These are phyloP conservation scores for Scyliorhinus canicula DNA, from an alignment of 2,797 vertebrate species.

Conservation along the genomic window DNA sequence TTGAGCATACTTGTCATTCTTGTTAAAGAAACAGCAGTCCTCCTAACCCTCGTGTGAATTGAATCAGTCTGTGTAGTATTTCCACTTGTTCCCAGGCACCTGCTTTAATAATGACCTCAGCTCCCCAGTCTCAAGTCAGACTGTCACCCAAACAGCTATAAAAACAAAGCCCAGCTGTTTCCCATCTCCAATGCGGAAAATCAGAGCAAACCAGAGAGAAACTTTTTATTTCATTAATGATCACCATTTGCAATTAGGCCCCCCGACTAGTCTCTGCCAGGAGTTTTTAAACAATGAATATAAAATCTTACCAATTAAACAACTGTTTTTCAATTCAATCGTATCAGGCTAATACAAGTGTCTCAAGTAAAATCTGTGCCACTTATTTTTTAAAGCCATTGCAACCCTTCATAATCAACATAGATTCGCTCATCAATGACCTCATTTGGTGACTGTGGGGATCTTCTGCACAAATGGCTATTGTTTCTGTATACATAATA, in stretches of 20 bases:
- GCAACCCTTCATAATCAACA: background rate
- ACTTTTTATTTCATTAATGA: conserved; percentile 45
- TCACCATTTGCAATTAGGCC: background rate
- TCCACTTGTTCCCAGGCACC: conserved; percentile 58
- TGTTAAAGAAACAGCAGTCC: conserved; percentile 37
- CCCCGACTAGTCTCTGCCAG: background rate
- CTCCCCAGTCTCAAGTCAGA: conserved; percentile 57
- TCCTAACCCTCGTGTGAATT: conserved; percentile 38
- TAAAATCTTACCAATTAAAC: background rate
- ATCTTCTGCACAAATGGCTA: background rate
- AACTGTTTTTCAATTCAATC: background rate
- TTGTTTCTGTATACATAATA: too few relatives aligned
- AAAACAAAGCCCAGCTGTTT: conserved; percentile 70
- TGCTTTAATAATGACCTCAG: conserved; percentile 67
- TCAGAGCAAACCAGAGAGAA: conserved; percentile 50
- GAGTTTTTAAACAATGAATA: background rate
- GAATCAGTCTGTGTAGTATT: conserved; percentile 44
- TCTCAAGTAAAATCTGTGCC: background rate
- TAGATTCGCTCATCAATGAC: background rate
- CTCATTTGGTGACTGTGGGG: background rate
- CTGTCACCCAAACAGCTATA: conserved; percentile 63
- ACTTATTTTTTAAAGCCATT: background rate
- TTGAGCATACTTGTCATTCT: conserved; percentile 28
- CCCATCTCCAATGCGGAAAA: conserved; percentile 50
- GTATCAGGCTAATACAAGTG: background rate